Evolutionary conservation across 2,888 invertebrate genomes (phyloP).

Genomic region (Gryllus longicercus): DNA sequence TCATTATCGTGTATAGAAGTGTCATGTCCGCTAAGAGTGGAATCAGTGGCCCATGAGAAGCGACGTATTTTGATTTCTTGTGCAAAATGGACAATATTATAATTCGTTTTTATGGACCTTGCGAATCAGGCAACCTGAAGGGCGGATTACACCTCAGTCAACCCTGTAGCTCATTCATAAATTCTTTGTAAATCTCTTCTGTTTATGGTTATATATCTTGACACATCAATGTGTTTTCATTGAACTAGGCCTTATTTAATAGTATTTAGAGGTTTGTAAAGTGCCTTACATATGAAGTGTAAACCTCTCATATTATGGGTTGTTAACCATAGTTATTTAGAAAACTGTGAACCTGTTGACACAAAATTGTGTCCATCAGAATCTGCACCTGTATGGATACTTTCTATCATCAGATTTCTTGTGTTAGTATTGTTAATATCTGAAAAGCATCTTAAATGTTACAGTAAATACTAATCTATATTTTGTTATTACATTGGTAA

Average conservation of each 20-base stretch:
- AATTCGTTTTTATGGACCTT: not conserved
- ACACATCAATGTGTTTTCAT: no score
- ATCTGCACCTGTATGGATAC: no score
- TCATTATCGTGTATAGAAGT: slow-evolving; percentile 17
- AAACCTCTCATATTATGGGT: no score
- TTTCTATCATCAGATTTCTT: no score
- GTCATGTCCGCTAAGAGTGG: slow-evolving; percentile 17
- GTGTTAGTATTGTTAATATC: no score
- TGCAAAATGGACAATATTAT: not conserved
- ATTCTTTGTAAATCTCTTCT: not conserved
- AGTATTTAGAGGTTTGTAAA: no score
- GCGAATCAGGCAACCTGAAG: not conserved
- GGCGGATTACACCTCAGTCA: not conserved
- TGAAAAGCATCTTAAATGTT: not conserved
- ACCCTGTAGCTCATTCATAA: not conserved
- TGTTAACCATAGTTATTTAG: no score
- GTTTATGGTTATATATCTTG: no score
- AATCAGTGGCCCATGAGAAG: slow-evolving; percentile 17
- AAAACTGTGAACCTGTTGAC: no score
- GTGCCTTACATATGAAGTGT: no score
- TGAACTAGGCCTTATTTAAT: no score
- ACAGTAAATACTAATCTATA: not conserved
- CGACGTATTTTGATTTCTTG: not conserved
- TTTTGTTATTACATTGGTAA: not conserved
- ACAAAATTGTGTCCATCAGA: no score